Evolutionary conservation across 2,113 vertebrate species (phyloP).

Genomic region (Cyphomyrus plagiostoma): DNA sequence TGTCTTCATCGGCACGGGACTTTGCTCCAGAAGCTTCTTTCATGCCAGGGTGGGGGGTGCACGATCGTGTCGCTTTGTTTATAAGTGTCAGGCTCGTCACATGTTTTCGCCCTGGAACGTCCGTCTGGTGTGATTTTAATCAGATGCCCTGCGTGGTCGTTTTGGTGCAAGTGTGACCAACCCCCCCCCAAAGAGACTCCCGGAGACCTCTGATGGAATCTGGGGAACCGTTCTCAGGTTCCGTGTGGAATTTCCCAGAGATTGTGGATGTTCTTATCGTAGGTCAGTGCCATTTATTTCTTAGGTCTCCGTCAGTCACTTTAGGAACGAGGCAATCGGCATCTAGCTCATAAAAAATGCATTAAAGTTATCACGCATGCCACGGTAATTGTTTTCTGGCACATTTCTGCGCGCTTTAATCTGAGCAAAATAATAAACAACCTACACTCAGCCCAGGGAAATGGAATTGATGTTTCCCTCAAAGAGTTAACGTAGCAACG

Average conservation of each 20-base stretch:
- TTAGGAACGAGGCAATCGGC: neutral
- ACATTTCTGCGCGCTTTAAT: neutral
- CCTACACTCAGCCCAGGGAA: neutral
- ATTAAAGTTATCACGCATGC: neutral
- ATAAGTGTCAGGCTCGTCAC: neutral
- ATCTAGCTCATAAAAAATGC: conserved; percentile 11
- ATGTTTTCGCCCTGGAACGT: neutral
- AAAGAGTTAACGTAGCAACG: neutral
- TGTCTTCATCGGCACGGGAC: neutral
- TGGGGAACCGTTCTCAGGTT: neutral
- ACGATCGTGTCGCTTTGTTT: neutral
- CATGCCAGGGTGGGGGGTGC: neutral
- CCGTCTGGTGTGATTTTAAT: neutral
- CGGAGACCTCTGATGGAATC: neutral
- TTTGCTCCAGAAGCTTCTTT: neutral
- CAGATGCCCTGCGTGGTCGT: neutral
- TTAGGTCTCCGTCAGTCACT: neutral
- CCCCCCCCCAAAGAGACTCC: neutral
- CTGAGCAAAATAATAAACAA: neutral
- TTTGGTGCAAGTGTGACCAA: neutral
- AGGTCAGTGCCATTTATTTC: neutral
- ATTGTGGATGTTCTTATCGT: neutral
- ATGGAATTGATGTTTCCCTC: neutral
- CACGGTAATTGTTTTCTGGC: neutral
- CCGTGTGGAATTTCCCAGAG: neutral